Conservation (phyloP, 1,140 invertebrate species). For the Phthorimaea operculella region DNA sequence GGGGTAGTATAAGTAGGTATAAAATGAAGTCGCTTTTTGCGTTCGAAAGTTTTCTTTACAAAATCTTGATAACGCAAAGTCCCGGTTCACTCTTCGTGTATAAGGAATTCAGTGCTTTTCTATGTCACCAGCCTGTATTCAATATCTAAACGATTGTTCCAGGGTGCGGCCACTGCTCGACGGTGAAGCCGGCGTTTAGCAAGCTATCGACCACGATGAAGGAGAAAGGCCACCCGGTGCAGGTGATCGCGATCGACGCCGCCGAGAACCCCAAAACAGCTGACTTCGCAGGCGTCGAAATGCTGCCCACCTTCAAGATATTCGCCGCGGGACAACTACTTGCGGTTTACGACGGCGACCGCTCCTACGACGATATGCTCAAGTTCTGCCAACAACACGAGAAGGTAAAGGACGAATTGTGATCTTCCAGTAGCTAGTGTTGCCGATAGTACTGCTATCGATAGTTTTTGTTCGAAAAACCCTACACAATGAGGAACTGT, state of each 20-base stretch:
- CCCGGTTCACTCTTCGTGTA: too few species aligned
- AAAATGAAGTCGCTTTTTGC: too few species aligned
- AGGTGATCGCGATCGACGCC: conserved; percentile 85
- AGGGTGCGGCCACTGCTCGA: conserved; percentile 93
- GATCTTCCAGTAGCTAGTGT: too few species aligned
- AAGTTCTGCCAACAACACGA: conserved; percentile 31
- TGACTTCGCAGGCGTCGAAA: conserved; percentile 76
- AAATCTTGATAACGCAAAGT: too few species aligned
- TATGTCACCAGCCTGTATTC: too few species aligned
- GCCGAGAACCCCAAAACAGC: conserved; percentile 75
- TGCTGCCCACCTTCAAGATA: conserved; percentile 88
- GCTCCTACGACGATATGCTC: conserved; percentile 53
- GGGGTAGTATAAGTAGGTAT: too few species aligned
- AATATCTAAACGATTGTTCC: conserved; percentile 14
- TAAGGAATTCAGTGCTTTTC: too few species aligned
- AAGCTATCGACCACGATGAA: conserved; percentile 77
- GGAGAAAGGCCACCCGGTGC: conserved; percentile 71
- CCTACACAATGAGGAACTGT: too few species aligned
- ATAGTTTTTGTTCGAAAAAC: too few species aligned
- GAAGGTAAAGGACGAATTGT: conserved; percentile 50
- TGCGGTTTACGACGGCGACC: conserved; percentile 77
- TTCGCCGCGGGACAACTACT: conserved; percentile 79
- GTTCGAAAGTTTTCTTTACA: too few species aligned
- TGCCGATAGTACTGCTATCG: too few species aligned
- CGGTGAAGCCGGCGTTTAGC: conserved; percentile 83